A percentile compares a stretch with the other conserved stretches of the same genome.
These are phyloP conservation scores for Apamea crenata DNA, from an alignment of 2,888 invertebrate genomes.

Conservation along the genomic window DNA sequence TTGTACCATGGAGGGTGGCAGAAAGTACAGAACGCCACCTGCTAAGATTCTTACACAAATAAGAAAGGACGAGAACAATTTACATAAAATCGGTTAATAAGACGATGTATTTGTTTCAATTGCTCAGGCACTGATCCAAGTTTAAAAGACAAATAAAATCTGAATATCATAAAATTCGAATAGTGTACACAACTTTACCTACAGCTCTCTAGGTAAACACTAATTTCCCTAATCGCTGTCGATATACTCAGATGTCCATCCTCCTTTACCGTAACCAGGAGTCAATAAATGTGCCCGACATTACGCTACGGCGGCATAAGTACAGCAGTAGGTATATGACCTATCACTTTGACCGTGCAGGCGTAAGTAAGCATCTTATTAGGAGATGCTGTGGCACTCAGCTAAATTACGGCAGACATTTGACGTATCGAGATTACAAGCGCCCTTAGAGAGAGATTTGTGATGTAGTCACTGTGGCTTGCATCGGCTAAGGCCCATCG, in stretches of 20 bases:
- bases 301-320: neutral
- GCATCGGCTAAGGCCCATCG: neutral
- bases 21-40: neutral
- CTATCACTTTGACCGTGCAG: neutral
- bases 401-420: neutral
- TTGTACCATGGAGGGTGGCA: neutral
- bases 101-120: neutral
- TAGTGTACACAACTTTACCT: neutral
- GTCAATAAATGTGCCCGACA: neutral
- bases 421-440: neutral
- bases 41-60: neutral
- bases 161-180: neutral
- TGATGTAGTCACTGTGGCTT: neutral
- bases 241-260: too few species aligned
- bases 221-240: neutral
- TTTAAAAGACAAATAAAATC: neutral
- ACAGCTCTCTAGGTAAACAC: neutral
- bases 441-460: neutral
- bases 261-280: neutral
- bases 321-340: neutral
- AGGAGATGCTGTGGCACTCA: neutral
- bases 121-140: neutral
- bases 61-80: neutral
- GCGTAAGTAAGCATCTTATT: constrained; percentile 1
- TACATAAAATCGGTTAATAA: neutral